Conservation (phyloP, 92 coral and sea anemone species). For the Blastomussa wellsi region DNA sequence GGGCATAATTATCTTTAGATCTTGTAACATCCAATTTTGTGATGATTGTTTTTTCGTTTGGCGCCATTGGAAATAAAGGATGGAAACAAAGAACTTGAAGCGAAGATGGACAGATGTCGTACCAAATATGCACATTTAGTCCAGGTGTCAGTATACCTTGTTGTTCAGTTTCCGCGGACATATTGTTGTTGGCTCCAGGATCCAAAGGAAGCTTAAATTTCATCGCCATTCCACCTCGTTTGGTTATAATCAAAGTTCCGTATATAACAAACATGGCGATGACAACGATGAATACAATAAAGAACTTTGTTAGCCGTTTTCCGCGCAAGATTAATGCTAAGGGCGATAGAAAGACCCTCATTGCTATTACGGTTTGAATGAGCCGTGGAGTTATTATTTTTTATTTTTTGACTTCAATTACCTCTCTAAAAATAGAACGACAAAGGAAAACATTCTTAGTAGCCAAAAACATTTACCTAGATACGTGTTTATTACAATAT, state of each 20-base stretch:
- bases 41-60: constrained; percentile 40
- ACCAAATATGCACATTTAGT: constrained; percentile 57
- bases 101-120: constrained; percentile 22
- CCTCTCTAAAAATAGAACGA: not conserved
- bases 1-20: constrained; percentile 33
- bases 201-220: not conserved
- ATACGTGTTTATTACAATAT: not conserved
- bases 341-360: not conserved
- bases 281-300: not conserved
- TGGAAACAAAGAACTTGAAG: constrained; percentile 49
- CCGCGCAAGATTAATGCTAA: not conserved
- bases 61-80: constrained; percentile 75
- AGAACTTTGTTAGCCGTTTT: not conserved
- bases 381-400: not conserved
- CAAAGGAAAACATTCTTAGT: not conserved
- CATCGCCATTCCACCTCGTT: not conserved
- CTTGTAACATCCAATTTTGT: constrained; percentile 34
- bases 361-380: not conserved
- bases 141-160: constrained; percentile 1
- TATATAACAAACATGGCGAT: constrained; percentile 1
- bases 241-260: not conserved
- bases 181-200: not conserved
- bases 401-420: not conserved
- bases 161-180: not conserved
- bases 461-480: not conserved